A percentile compares a stretch with the other conserved stretches of the same genome.
These are phyloP conservation scores for Edolisoma coerulescens DNA, from an alignment of 2,113 vertebrate species.

Conservation along the genomic window DNA sequence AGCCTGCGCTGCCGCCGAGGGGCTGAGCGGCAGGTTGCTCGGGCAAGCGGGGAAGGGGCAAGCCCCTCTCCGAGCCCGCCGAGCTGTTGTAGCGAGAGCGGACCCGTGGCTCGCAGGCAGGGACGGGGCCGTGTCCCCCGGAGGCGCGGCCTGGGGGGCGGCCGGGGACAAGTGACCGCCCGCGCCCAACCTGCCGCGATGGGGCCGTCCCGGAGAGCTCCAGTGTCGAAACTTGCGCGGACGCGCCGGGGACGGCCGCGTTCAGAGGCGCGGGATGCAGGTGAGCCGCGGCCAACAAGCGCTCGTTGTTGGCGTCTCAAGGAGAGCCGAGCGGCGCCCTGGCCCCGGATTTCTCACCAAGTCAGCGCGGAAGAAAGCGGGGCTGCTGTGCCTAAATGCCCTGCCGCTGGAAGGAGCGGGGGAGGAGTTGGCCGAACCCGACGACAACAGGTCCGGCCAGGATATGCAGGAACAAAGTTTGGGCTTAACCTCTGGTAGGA, in stretches of 20 bases:
- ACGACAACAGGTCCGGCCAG: background rate
- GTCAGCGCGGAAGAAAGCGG: background rate
- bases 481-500: background rate
- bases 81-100: background rate
- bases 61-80: background rate
- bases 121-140: background rate
- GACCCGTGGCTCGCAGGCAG: background rate
- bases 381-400: background rate
- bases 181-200: background rate
- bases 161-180: background rate
- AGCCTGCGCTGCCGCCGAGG: background rate
- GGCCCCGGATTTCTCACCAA: rapidly evolving
- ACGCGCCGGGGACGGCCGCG: background rate
- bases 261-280: background rate
- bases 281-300: background rate
- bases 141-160: background rate
- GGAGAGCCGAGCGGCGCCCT: background rate
- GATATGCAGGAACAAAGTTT: background rate
- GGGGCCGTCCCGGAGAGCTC: background rate
- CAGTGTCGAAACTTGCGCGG: background rate
- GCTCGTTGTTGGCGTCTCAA: background rate
- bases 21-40: background rate
- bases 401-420: background rate
- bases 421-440: background rate
- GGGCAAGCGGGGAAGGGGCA: background rate